Percentiles rank a stretch among this genome's conserved stretches.
These are phyloP conservation scores for Crotalus viridis DNA, from an alignment of 2,113 vertebrate species.

Conservation along the genomic window DNA sequence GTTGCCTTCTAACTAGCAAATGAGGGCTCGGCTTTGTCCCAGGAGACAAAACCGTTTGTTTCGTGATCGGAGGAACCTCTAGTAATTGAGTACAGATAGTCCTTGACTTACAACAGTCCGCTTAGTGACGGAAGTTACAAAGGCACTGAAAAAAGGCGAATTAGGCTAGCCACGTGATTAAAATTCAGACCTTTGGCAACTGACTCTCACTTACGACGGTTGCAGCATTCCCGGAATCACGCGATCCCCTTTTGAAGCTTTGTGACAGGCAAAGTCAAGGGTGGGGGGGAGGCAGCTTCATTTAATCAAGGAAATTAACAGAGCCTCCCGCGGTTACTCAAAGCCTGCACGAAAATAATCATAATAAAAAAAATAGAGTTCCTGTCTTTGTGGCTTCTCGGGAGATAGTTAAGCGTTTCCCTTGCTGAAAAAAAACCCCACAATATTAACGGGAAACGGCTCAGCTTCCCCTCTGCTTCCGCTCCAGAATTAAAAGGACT, in stretches of 20 bases:
- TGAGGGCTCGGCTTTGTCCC: neutral
- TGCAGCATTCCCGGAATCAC: too few relatives aligned
- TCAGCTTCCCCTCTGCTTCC: rapidly evolving
- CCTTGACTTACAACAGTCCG: too few relatives aligned
- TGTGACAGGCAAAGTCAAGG: too few relatives aligned
- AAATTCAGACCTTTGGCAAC: too few relatives aligned
- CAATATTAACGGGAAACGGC: neutral
- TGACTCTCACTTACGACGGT: rapidly evolving
- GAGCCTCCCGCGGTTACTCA: neutral
- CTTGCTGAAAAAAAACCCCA: neutral
- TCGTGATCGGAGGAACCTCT: neutral
- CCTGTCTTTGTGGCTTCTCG: neutral
- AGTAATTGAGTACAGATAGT: neutral
- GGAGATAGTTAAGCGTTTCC: neutral
- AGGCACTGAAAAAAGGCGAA: too few relatives aligned
- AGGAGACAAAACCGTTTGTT: neutral
- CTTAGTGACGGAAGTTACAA: too few relatives aligned
- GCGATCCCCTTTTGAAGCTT: too few relatives aligned
- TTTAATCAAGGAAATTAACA: neutral
- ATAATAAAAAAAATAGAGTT: neutral
- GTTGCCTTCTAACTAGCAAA: neutral
- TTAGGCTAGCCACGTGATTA: too few relatives aligned
- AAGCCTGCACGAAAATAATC: neutral
- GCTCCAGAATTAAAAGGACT: neutral
- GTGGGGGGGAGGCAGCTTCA: too few relatives aligned